Base-by-base conservation (phyloP, 2,888 invertebrate species). In the Bellardia pandia region DNA sequence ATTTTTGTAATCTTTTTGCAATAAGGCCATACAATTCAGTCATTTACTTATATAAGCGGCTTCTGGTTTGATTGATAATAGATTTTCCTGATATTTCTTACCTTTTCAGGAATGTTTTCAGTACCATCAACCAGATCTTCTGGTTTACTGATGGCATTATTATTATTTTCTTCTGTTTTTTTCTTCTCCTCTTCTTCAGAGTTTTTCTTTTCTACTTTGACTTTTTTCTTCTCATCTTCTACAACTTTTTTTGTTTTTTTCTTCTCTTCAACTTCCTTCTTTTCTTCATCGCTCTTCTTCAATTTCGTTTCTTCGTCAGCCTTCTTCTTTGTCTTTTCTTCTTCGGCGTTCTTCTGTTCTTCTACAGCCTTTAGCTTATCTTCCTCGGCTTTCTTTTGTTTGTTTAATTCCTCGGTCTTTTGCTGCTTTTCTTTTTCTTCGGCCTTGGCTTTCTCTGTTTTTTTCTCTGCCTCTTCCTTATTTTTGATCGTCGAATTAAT, bases 131-230 rank as follows among this genome's bases (percentile, higher is more conserved):
- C 78, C 74, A 84, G 78, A 60, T 53, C 66, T 69, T 84, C 92
- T 53, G 81, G 91, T 94, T 94, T 92, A 91, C 94, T 94, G 53
- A 90, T 89, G 80, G 94, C 93, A 89, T 95, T 95, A 90, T 95
- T 95, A 72, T 82, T 86, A 33, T 88, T 85, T 11, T 86, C 76
- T 23, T 77, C 80, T 2, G 48, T 48, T 16, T 51, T 72, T n/a
- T 89, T 86, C 30, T 81, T 92, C 88, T 92, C 91, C 88, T 92
- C 91, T 90, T 81, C 75, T 53, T 91, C 93, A 48, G 9, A 16
- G 3, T 92, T 72, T 13, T 66, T 92, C 86, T 92, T 91, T 81
- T 93, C 92, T 86, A 92, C 91, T 88, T 93, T 90, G 64, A 88
- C 90, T 75, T 90, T 91, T 84, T 94, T 94, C 69, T 94, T 94